Evolutionary conservation across 1,140 invertebrate species (phyloP), one percentile per base, ranked within the genome.

Genomic region (Acromyrmex charruanus): DNA sequence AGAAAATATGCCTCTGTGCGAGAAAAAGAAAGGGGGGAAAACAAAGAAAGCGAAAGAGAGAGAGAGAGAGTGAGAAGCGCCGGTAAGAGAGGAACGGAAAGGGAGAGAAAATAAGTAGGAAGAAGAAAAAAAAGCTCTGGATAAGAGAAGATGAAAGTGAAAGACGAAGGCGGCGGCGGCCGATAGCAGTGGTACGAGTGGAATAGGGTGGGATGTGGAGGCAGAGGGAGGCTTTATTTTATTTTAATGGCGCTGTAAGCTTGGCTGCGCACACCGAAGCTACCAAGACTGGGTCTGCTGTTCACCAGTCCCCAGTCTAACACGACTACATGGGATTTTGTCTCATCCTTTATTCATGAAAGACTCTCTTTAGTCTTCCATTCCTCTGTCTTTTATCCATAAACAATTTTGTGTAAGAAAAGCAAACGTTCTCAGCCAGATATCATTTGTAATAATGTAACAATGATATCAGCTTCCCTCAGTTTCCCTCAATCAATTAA

Each of bases 271-370:
- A 69, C 80, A 79, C 68, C 80, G 72, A 80, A 87, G 86, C 87
- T 90, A 86, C 89, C 87, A 87, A 91, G 89, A 85, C 88, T 88
- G 74, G 85, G 86, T 81, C 59, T 81, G 86, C 85, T 77, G 87
- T 89, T 92, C 88, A 21, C 31, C 65, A 61, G 58, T 86, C 86
- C 28, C 84, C 72, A 28, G 65, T 79, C 81, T 86, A 89, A 91
- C 91, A 88, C 25, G 28, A 80, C 87, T 90, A 68, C 81, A 71
- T 82, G 28, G 87, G 86, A 90, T 93, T 90, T 90, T 68, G 88
- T 75, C 93, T 93, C 93, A 93, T 93, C 89, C 92, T 87, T 93
- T 93, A 93, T 93, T 93, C 93, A 93, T 93, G 92, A 93, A 89
- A 87, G 79, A 79, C 63, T 81, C 84, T 86, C 85, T 71, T 90